Conservation (phyloP, 2,113 vertebrate genomes). For the Plectropomus leopardus region DNA sequence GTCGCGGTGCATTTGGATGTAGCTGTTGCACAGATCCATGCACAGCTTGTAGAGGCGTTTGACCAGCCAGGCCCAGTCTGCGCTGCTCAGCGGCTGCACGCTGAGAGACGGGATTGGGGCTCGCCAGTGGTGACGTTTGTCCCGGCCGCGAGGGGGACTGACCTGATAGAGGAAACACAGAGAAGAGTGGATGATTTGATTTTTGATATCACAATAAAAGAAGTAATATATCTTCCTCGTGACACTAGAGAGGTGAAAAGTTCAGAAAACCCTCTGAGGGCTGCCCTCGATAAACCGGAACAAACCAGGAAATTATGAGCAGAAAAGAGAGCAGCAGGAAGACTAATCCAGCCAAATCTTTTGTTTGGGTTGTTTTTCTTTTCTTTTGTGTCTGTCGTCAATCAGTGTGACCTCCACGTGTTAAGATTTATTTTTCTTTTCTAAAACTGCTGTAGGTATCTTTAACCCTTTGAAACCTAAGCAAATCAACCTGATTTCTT, state of each 20-base stretch:
- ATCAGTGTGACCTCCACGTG: background rate
- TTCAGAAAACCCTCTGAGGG: background rate
- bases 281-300: background rate
- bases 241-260: background rate
- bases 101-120: slow-evolving; percentile 90
- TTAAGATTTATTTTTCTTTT: too few species aligned
- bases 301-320: background rate
- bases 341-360: background rate
- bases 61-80: slow-evolving; percentile 96
- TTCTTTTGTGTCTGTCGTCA: background rate
- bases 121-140: slow-evolving; percentile 90
- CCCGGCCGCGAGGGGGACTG: slow-evolving; percentile 92
- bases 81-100: slow-evolving; percentile 89
- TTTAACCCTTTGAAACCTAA: too few species aligned
- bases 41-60: slow-evolving; percentile 94
- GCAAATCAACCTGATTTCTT: too few species aligned
- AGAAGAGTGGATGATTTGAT: background rate
- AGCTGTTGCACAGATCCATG: slow-evolving; percentile 95
- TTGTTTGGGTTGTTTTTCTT: background rate
- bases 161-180: slow-evolving; percentile 74
- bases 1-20: slow-evolving; percentile 97
- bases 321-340: background rate
- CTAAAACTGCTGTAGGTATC: too few species aligned
- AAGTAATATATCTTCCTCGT: background rate
- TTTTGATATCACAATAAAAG: background rate